These are phyloP conservation scores for Eupristina koningsbergeri DNA, from an alignment of 1,140 invertebrate genomes.

Conservation along the genomic window DNA sequence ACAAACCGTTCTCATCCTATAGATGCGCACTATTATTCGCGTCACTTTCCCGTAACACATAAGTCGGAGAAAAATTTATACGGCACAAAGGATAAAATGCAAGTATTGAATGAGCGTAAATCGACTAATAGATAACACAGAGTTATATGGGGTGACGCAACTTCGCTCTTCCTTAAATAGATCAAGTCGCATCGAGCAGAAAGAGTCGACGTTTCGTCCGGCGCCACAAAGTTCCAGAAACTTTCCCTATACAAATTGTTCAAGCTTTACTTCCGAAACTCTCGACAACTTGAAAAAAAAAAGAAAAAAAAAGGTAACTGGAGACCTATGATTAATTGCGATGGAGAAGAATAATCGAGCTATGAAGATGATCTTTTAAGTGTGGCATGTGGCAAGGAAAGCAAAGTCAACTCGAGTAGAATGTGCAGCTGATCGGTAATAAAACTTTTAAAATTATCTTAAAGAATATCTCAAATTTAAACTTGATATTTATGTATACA, in stretches of 20 bases:
- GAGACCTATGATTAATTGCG: background rate
- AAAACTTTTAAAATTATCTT: background rate
- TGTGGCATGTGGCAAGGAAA: background rate
- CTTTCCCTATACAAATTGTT: too few relatives aligned
- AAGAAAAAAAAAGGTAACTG: background rate
- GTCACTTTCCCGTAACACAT: background rate
- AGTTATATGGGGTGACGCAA: too few relatives aligned
- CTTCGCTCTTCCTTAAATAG: too few relatives aligned
- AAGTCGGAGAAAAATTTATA: too few relatives aligned
- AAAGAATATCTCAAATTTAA: too few relatives aligned
- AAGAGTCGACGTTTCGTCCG: too few relatives aligned
- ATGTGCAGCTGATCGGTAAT: conserved; percentile 68
- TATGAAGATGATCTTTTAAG: background rate
- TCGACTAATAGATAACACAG: background rate
- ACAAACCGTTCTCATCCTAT: background rate
- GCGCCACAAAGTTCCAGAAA: too few relatives aligned
- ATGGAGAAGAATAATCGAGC: background rate
- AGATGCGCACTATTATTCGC: background rate
- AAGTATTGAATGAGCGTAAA: background rate
- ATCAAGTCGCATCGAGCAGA: too few relatives aligned
- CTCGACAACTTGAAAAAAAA: background rate
- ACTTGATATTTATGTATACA: too few relatives aligned
- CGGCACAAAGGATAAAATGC: background rate
- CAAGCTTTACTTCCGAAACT: background rate
- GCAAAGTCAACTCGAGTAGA: conserved; percentile 57